Base-by-base conservation (phyloP, 2,113 vertebrate species). In the Sinocyclocheilus anshuiensis region DNA sequence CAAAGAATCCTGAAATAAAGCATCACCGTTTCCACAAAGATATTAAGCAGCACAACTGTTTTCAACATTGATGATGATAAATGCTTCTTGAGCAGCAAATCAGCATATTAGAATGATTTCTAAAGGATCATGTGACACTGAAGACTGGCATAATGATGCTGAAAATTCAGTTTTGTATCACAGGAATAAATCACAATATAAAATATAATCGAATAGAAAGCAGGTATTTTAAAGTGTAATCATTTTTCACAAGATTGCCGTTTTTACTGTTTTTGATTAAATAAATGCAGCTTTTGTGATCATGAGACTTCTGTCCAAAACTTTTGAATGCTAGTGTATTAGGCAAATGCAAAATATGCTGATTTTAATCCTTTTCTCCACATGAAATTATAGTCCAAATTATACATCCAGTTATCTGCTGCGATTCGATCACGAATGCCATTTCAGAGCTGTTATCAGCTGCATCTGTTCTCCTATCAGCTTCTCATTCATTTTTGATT, bases 401-500 rank as follows among this genome's bases (percentile, higher is more conserved):
- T 57, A 59, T 59, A 55, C 20, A 33, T 59, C 53, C 53, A 36
- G 18, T 20, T 39, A 39, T 59, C 50, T 15, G 20, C 77, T 39
- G 55, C 59, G 55, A 79, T 79, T 79, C 26, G 6, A 79, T 36
- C 10, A 57, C 13, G 77, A 61, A 57, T 39, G 33, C 33, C 33
- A 39, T 79, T 55, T 79, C 53, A 79, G 29, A 79, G 77, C 53
- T 79, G 77, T 36, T 59, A 59, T 79, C 77, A 8, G 29, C 55
- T 7, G 29, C 55, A 36, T 79, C 55, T 57, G 0, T 59, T 78
- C 77, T 78, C 26, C 53, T 55, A 78, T 78, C 53, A 59, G 77
- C 53, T 55, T 78, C 77, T 78, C 77, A 78, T 59, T 59, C 29
- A 79, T 59, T 59, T 59, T 77, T 78, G 18, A 78, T 78, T 59